These are phyloP conservation scores for Caenorhabditis sulstoni DNA, from an alignment of 2,888 invertebrate genomes.

Conservation along the genomic window DNA sequence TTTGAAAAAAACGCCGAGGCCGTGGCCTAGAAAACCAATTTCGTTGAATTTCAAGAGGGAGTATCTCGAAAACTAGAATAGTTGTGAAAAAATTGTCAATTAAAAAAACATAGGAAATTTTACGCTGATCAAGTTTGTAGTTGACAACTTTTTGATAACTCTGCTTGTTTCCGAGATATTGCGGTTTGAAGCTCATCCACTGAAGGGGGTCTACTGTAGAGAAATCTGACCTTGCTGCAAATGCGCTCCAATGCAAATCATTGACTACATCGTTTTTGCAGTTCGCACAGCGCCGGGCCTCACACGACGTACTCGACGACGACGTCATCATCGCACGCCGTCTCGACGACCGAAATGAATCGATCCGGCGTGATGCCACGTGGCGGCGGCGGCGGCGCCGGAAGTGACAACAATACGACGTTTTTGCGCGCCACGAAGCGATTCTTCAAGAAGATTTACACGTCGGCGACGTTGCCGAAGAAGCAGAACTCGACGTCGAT, in stretches of 20 bases:
- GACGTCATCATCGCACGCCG: conserved; percentile 27
- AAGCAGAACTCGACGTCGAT: conserved; percentile 60
- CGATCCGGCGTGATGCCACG: conserved; percentile 44
- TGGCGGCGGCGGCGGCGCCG: conserved; percentile 16
- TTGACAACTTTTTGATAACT: no score
- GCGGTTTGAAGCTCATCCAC: no score
- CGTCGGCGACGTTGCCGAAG: conserved; percentile 76
- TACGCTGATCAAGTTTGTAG: no score
- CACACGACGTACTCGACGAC: conserved; percentile 62
- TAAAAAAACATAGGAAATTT: no score
- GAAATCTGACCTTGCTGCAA: conserved; percentile 1
- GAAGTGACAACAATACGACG: conserved; percentile 56
- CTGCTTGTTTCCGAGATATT: no score
- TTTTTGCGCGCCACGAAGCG: conserved; percentile 75
- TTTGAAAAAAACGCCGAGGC: no score
- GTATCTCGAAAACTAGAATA: no score
- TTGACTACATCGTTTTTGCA: conserved; percentile 22
- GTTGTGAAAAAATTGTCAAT: no score
- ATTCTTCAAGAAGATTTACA: conserved; percentile 77
- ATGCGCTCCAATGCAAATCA: neutral
- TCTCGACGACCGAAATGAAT: conserved; percentile 66
- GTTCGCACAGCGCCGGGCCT: conserved; percentile 69
- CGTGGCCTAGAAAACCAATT: no score
- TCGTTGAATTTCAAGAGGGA: no score
- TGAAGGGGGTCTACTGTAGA: no score